Base-by-base conservation (phyloP, 2,888 invertebrate species). In the Sclerodermus sp. region DNA sequence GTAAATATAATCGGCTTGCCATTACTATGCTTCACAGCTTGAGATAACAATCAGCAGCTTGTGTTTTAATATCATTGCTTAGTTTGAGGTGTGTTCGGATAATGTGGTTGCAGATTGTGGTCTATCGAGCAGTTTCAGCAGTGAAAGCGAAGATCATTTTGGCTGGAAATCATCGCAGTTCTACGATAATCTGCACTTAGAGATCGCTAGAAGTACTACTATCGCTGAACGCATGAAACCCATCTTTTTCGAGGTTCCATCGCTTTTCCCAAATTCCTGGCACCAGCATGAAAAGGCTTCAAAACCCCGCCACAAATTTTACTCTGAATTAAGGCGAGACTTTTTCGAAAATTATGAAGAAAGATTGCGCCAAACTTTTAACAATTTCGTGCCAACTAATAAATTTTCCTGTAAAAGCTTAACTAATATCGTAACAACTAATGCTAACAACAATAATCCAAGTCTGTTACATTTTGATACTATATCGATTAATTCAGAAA, bases 41-140 rank as follows among this genome's bases (percentile, higher is more conserved):
- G 23, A 5, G 23, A 23, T 23, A 23, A 23, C 23, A 23, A 23
- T 5, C 23, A 23, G 23, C 23, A 23, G 23, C 23, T 23, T 3
- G 8, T 5, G 3, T 23, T 23, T 23, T 23, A 23, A 23, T 23
- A 23, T 23, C 6, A 42, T 18, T 32, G 47, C 31, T 23, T 31
- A 49, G 54, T 58, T 51, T 63, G 52, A 64, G 65, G 56, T 68
- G 51, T 65, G 58, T 67, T 55, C 68, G 68, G 70, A 62, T 66
- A 57, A 68, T 70, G 59, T 71, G 58, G 59, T 75, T 67, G 49
- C 73, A 73, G 73, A 73, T 73, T 54, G 46, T 57, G 64, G 57
- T 60, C 51, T 54, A 44, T 57, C 57, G 53, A 62, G 66, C 58
- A 60, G 53, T 44, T 59, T 48, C 44, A 60, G 58, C 62, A 58